Evolutionary conservation across 2,888 invertebrate genomes (phyloP).

Genomic region (Kuschelorhynchus macadamiae): DNA sequence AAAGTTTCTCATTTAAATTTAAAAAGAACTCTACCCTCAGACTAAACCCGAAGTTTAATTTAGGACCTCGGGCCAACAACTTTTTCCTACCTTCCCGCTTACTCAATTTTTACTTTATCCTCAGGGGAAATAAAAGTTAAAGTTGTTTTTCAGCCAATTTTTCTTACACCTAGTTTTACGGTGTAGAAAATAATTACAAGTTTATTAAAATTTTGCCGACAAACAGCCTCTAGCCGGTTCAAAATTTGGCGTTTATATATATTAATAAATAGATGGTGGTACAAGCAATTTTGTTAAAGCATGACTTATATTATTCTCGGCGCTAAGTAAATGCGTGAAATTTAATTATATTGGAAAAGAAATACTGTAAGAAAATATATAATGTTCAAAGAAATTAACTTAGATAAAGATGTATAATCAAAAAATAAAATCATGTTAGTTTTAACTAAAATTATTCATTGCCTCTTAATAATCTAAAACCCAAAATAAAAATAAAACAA

Average conservation of each 20-base stretch:
- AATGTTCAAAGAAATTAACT: too few relatives aligned
- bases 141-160: constrained; percentile 48
- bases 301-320: too few relatives aligned
- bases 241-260: too few relatives aligned
- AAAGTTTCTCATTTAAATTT: constrained; percentile 12
- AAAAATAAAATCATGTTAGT: too few relatives aligned
- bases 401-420: too few relatives aligned
- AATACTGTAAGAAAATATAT: too few relatives aligned
- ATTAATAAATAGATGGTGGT: neutral
- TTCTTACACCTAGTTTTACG: constrained; percentile 52
- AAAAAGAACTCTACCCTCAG: constrained; percentile 7
- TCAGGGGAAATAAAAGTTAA: constrained; percentile 53
- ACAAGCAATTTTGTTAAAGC: neutral
- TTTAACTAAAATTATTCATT: too few relatives aligned
- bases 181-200: constrained; percentile 56
- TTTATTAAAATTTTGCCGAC: constrained; percentile 53
- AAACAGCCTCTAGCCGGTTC: neutral
- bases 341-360: too few relatives aligned
- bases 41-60: constrained; percentile 9
- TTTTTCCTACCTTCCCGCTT: constrained; percentile 7
- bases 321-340: neutral
- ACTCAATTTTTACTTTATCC: constrained; percentile 34
- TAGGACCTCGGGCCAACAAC: constrained; percentile 6
- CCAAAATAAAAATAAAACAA: too few relatives aligned
- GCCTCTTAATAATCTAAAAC: too few relatives aligned